Percentiles rank a stretch among this genome's conserved stretches.
These are phyloP conservation scores for Aleiodes testaceus DNA, from an alignment of 2,888 invertebrate genomes.

Conservation along the genomic window DNA sequence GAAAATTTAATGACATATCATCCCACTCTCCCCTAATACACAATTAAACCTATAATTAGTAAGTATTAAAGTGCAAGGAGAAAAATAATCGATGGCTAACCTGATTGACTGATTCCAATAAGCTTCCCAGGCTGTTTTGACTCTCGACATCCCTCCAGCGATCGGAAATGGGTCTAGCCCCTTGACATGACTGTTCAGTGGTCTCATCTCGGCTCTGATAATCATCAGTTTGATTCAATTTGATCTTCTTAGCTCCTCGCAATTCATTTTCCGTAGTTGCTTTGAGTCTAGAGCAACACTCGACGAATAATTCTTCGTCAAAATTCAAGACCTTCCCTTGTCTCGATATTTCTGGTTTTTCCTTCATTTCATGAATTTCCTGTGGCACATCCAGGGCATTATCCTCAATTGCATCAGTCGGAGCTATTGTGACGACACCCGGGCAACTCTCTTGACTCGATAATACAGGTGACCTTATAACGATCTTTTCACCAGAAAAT, in stretches of 20 bases:
- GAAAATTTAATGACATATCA: too few species aligned
- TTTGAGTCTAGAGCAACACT: conserved; percentile 70
- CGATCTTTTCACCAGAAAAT: conserved; percentile 62
- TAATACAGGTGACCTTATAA: conserved; percentile 59
- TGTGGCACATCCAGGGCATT: conserved; percentile 66
- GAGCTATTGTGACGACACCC: conserved; percentile 66
- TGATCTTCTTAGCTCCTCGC: conserved; percentile 70
- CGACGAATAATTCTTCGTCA: conserved; percentile 70
- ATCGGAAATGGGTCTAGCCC: conserved; percentile 59
- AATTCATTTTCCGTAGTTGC: conserved; percentile 70
- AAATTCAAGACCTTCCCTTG: conserved; percentile 69
- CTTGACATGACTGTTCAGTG: conserved; percentile 49
- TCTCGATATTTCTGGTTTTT: conserved; percentile 58
- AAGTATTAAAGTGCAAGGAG: neutral
- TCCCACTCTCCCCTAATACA: too few species aligned
- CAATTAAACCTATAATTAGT: too few species aligned
- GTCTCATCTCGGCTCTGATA: conserved; percentile 61
- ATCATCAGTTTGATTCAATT: conserved; percentile 66
- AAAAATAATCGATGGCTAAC: conserved; percentile 54
- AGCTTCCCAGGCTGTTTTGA: conserved; percentile 69
- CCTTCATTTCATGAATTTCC: conserved; percentile 51
- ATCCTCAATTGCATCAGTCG: conserved; percentile 68
- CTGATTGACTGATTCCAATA: conserved; percentile 71
- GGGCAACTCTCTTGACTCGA: conserved; percentile 56
- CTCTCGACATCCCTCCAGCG: conserved; percentile 70